These are phyloP conservation scores for Heliconius hewitsoni DNA, from an alignment of 1,140 invertebrate genomes.

Conservation along the genomic window DNA sequence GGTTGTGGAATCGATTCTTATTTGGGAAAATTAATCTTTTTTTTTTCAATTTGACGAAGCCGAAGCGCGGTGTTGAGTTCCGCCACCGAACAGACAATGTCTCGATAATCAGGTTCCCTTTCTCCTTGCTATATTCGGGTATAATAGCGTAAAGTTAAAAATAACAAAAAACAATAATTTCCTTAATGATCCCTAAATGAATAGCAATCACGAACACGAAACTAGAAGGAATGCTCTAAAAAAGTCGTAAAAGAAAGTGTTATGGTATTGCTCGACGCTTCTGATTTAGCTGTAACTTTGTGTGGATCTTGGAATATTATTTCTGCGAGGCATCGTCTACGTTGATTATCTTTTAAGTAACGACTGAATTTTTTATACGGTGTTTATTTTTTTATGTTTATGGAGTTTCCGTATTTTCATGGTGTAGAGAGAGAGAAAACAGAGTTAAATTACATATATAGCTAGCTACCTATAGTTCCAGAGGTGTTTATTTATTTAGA, in stretches of 20 bases:
- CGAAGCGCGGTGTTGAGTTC: too few species aligned
- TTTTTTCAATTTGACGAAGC: too few species aligned
- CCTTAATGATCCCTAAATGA: conserved; percentile 73
- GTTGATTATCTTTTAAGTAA: conserved; percentile 20
- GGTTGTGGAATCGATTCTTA: too few species aligned
- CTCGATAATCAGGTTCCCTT: too few species aligned
- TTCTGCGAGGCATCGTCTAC: conserved; percentile 16
- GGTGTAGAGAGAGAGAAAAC: neutral
- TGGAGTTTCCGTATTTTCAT: neutral
- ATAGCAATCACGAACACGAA: conserved; percentile 61
- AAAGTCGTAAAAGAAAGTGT: conserved; percentile 45
- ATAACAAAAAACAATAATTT: conserved; percentile 42
- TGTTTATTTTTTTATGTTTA: conserved; percentile 5
- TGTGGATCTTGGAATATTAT: neutral
- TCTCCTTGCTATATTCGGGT: too few species aligned
- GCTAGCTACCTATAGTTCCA: neutral
- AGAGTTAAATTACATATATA: neutral
- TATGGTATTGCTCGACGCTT: conserved; percentile 41
- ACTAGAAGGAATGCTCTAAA: conserved; percentile 30
- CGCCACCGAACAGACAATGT: too few species aligned
- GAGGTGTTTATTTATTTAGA: too few species aligned
- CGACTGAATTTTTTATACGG: neutral
- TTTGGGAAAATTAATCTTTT: too few species aligned
- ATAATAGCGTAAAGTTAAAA: too few species aligned
- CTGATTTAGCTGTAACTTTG: conserved; percentile 30